These are phyloP conservation scores for Acanthosepion esculentum DNA, from an alignment of 2,888 invertebrate genomes.

Conservation along the genomic window DNA sequence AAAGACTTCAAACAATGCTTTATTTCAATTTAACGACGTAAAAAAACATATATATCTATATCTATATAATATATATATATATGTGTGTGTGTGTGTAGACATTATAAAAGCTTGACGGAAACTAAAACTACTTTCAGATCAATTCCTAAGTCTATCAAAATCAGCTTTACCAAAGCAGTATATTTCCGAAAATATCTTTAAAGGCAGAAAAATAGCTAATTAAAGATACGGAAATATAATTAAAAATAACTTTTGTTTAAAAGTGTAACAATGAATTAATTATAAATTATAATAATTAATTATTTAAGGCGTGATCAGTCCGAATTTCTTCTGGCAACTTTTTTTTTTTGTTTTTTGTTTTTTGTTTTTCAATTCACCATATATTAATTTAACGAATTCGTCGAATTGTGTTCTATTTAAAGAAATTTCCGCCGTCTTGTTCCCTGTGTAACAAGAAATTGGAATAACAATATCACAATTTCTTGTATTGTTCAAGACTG, in stretches of 20 bases:
- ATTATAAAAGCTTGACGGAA: too few species aligned
- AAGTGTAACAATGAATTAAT: neutral
- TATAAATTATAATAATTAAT: neutral
- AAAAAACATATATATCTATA: neutral
- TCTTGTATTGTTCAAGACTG: too few species aligned
- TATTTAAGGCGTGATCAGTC: neutral
- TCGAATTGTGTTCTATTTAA: neutral
- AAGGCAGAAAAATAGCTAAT: too few species aligned
- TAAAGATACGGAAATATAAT: neutral
- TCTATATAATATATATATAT: too few species aligned
- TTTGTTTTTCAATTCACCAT: neutral
- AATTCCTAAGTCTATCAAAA: too few species aligned
- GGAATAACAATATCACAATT: neutral
- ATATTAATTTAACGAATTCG: neutral
- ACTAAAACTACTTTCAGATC: too few species aligned
- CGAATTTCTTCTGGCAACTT: neutral
- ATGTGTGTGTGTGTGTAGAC: too few species aligned
- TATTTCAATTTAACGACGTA: neutral
- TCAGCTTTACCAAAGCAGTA: too few species aligned
- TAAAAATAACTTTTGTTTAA: neutral
- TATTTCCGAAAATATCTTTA: too few species aligned
- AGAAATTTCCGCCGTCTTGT: neutral
- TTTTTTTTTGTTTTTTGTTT: too few species aligned
- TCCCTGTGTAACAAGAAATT: neutral
- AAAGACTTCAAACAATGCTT: neutral